These are phyloP conservation scores for Atlantisia rogersi DNA, from an alignment of 2,113 vertebrate species.

Conservation along the genomic window DNA sequence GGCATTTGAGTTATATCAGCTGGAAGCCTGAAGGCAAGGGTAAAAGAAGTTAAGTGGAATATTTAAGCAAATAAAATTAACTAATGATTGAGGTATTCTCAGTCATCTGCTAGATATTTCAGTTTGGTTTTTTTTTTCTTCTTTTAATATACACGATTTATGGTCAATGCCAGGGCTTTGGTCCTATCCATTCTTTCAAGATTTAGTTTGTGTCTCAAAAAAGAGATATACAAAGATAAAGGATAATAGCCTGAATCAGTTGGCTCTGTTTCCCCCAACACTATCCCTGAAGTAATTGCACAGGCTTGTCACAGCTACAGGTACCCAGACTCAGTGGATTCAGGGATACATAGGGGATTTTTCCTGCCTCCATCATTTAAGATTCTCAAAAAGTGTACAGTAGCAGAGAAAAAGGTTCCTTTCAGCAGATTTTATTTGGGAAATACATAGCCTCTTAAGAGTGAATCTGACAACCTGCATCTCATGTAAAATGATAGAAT, in stretches of 20 bases:
- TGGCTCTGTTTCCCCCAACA: background rate
- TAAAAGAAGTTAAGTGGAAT: background rate
- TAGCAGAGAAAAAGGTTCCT: background rate
- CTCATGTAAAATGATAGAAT: conserved; percentile 22
- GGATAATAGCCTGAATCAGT: background rate
- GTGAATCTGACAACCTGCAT: conserved; percentile 2
- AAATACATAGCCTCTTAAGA: background rate
- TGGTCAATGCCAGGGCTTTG: background rate
- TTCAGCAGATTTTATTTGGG: background rate
- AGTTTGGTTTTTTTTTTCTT: background rate
- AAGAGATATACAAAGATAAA: background rate
- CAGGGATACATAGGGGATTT: rapidly evolving
- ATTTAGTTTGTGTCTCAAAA: background rate
- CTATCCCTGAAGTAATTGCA: background rate
- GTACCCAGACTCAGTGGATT: background rate
- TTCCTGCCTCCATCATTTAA: background rate
- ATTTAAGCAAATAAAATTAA: background rate
- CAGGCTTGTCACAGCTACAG: background rate
- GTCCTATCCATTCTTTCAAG: background rate
- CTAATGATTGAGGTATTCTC: background rate
- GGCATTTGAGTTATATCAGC: background rate
- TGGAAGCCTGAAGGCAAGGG: background rate
- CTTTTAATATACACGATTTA: background rate
- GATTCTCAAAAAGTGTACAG: background rate
- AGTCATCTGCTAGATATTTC: background rate